Conservation (phyloP, 2,888 invertebrate genomes). For the Cheilosia vulpina region DNA sequence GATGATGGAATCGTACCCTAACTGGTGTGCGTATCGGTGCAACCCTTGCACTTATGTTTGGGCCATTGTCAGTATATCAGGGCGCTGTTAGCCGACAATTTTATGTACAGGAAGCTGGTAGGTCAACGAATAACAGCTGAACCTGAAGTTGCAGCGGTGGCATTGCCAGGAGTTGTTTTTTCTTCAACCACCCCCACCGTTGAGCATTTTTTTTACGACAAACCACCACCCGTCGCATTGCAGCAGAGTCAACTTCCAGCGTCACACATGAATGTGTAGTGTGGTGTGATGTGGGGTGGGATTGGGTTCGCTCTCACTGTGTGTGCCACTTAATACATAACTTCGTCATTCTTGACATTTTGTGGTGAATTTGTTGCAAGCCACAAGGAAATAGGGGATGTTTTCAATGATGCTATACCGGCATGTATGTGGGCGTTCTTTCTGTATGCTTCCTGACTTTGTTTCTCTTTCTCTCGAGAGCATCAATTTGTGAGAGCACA, state of each 20-base stretch:
- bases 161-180: conserved; percentile 59
- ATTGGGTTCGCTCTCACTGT: conserved; percentile 20
- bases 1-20: background rate
- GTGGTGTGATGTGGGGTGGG: conserved; percentile 21
- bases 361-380: conserved; percentile 84
- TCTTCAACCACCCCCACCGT: background rate
- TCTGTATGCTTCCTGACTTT: conserved; percentile 60
- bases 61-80: background rate
- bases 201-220: background rate
- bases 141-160: conserved; percentile 18
- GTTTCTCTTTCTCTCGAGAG: conserved; percentile 71
- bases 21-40: background rate
- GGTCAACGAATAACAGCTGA: conserved; percentile 40
- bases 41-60: background rate
- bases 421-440: conserved; percentile 67
- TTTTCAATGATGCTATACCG: conserved; percentile 54
- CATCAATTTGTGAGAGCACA: conserved; percentile 45
- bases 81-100: conserved; percentile 19
- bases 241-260: conserved; percentile 74
- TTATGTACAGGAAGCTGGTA: conserved; percentile 47
- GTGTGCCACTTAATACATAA: conserved; percentile 61
- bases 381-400: conserved; percentile 79
- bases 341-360: conserved; percentile 83
- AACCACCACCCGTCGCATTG: conserved; percentile 24
- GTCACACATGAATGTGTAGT: conserved; percentile 53